These are phyloP conservation scores for Drosophila bocqueti DNA, from an alignment of 1,140 invertebrate genomes.

Conservation along the genomic window DNA sequence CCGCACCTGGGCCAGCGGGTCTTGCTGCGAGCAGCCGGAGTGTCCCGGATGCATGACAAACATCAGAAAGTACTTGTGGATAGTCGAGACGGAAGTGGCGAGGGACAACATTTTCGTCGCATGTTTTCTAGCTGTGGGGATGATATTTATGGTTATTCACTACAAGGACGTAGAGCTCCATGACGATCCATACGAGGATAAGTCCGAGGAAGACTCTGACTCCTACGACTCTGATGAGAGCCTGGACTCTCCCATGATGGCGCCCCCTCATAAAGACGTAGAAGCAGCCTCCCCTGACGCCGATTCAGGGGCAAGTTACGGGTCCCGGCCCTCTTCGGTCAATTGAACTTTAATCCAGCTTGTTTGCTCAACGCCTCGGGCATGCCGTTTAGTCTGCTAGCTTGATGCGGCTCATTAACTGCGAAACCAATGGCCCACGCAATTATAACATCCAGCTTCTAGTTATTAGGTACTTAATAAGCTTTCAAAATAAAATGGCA, in stretches of 20 bases:
- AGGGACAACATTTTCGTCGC: conserved; percentile 55
- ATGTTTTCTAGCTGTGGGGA: conserved; percentile 13
- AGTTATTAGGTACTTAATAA: conserved; percentile 67
- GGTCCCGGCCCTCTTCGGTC: conserved; percentile 49
- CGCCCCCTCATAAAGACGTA: neutral
- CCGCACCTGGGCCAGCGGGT: conserved; percentile 42
- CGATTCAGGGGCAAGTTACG: conserved; percentile 55
- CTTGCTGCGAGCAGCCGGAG: conserved; percentile 38
- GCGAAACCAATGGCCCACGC: conserved; percentile 13
- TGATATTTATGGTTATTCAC: conserved; percentile 28
- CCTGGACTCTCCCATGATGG: neutral
- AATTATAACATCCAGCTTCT: conserved; percentile 8
- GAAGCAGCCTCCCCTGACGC: conserved; percentile 1
- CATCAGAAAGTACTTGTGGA: conserved; percentile 21
- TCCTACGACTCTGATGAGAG: neutral
- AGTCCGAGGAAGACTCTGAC: neutral
- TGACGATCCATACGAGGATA: conserved; percentile 31
- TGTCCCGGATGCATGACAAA: conserved; percentile 39
- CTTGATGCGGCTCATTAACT: conserved; percentile 74
- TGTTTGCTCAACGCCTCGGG: conserved; percentile 9
- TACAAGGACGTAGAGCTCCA: conserved; percentile 1
- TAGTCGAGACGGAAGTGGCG: conserved; percentile 57
- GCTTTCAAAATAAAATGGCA: conserved; percentile 64
- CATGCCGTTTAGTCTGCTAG: conserved; percentile 8
- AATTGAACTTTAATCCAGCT: conserved; percentile 75